Evolutionary conservation across 2,888 invertebrate species (phyloP).

Genomic region (Timandra comae): DNA sequence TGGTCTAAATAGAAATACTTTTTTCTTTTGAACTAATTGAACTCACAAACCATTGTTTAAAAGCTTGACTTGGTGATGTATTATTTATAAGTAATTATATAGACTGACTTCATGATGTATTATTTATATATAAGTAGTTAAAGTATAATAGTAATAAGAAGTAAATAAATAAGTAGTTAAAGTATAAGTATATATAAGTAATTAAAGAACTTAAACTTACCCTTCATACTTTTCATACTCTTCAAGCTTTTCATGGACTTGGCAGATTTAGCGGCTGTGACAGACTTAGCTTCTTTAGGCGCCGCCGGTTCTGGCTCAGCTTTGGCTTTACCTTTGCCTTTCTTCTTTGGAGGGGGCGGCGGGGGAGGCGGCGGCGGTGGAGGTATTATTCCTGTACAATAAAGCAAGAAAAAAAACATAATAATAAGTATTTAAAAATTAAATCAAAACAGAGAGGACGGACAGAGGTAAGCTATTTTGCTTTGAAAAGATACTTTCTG

Average conservation of each 20-base stretch:
- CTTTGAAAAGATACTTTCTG: too few relatives aligned
- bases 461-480: too few relatives aligned
- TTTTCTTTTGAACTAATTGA: too few relatives aligned
- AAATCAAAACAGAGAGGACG: too few relatives aligned
- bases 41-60: too few relatives aligned
- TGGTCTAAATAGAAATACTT: too few relatives aligned
- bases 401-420: not conserved
- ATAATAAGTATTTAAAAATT: too few relatives aligned
- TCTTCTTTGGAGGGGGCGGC: conserved; percentile 43
- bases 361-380: conserved; percentile 59
- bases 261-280: conserved; percentile 14
- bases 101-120: not conserved
- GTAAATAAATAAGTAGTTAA: not conserved
- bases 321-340: conserved; percentile 34
- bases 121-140: not conserved
- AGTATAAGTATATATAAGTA: not conserved
- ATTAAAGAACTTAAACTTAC: conserved; percentile 23
- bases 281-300: conserved; percentile 10
- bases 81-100: too few relatives aligned
- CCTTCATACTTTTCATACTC: conserved; percentile 33
- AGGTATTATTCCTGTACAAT: conserved; percentile 48
- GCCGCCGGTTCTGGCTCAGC: conserved; percentile 11
- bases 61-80: too few relatives aligned
- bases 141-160: not conserved
- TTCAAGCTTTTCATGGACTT: conserved; percentile 32